These are phyloP conservation scores for Drosophila imparisetae DNA, from an alignment of 2,888 invertebrate genomes.

Conservation along the genomic window DNA sequence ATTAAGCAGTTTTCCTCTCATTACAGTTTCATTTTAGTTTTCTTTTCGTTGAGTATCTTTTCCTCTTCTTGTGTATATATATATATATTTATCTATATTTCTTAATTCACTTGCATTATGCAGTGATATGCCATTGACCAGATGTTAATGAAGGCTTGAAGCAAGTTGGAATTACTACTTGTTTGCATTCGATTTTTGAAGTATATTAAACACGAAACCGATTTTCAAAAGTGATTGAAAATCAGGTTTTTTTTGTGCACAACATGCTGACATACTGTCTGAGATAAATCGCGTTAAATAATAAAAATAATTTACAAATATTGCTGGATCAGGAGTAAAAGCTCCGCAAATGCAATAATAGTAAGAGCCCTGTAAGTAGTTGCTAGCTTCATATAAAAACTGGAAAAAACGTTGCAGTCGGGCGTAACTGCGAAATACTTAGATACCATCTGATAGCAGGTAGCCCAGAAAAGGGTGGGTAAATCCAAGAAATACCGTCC, in stretches of 20 bases:
- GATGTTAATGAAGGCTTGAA: neutral
- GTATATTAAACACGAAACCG: neutral
- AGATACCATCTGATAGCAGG: neutral
- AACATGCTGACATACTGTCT: neutral
- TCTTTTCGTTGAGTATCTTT: neutral
- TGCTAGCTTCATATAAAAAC: neutral
- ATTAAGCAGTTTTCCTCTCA: neutral
- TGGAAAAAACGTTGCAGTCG: neutral
- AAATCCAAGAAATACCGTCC: neutral
- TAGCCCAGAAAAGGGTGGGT: neutral
- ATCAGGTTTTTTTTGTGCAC: neutral
- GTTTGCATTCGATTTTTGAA: neutral
- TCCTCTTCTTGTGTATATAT: neutral
- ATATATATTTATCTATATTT: neutral
- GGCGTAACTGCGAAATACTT: neutral
- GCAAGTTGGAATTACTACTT: neutral
- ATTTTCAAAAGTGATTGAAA: neutral
- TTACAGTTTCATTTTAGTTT: neutral
- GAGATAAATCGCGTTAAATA: too few species aligned
- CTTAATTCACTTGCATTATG: neutral
- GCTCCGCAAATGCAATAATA: neutral
- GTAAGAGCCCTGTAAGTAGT: neutral
- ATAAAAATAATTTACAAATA: neutral
- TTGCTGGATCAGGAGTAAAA: neutral
- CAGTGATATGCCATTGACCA: neutral